A percentile compares a stretch with the other conserved stretches of the same genome.
phyloP scores from a whole-genome alignment of 2,888 invertebrate genomes.

The Oasisia sp. region DNA sequence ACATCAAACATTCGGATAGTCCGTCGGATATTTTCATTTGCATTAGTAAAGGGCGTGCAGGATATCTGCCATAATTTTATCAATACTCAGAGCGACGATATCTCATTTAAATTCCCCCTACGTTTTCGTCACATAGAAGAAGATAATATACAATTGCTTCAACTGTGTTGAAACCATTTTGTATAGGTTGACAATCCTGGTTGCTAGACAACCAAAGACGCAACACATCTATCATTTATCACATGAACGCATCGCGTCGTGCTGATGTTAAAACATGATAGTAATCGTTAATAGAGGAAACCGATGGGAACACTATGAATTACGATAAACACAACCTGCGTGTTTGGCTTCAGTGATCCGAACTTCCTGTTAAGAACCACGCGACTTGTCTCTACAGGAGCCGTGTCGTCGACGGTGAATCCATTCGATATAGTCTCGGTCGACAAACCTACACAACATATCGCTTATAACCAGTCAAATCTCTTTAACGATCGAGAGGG shows the following conservation, averaged over 20 bases:
- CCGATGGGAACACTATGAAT: not conserved
- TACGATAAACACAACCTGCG: not conserved
- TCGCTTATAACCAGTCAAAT: not conserved
- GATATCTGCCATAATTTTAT: no score
- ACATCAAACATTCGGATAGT: no score
- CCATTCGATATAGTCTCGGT: constrained; percentile 23
- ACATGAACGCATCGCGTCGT: not conserved
- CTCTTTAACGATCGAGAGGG: not conserved
- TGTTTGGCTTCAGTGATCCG: constrained; percentile 23
- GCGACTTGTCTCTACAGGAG: constrained; percentile 17
- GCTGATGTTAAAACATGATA: not conserved
- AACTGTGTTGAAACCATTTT: no score
- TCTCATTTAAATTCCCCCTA: no score
- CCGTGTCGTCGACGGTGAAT: constrained; percentile 25
- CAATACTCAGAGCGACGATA: no score
- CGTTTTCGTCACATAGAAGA: no score
- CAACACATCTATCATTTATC: not conserved
- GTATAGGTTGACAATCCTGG: no score
- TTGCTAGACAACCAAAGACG: no score
- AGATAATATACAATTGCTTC: no score
- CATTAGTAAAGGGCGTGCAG: no score
- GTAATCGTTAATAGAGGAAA: not conserved
- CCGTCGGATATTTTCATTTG: no score
- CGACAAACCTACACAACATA: constrained; percentile 19
- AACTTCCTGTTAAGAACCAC: not conserved